Conservation (phyloP, 2,113 vertebrate genomes). For the Lepus europaeus region DNA sequence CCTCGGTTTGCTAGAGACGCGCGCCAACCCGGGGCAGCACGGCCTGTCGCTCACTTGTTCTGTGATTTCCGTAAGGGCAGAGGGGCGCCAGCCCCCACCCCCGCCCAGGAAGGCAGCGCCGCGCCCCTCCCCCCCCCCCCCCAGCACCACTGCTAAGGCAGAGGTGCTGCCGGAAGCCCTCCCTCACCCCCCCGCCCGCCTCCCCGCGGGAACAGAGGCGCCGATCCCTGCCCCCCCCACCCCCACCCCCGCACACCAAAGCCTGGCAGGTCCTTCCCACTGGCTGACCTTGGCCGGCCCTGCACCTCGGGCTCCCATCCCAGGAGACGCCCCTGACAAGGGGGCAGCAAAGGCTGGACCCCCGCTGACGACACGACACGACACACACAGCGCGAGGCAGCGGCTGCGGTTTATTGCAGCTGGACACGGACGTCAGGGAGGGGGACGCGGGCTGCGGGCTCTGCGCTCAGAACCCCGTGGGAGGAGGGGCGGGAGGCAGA, state of each 20-base stretch:
- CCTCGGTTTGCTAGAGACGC: not conserved
- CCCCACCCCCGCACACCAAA: not conserved
- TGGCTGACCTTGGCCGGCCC: constrained; percentile 62
- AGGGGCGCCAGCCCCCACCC: no score
- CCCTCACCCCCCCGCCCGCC: not conserved
- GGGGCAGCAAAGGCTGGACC: not conserved
- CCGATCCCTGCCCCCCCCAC: not conserved
- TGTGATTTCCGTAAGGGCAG: not conserved
- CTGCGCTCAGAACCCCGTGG: not conserved
- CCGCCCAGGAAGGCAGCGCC: not conserved
- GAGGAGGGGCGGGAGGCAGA: not conserved
- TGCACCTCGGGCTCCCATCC: no score
- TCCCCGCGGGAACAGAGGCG: no score
- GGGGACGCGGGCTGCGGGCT: not conserved
- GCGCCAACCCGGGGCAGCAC: not conserved
- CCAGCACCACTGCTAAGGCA: no score
- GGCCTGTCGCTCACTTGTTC: not conserved
- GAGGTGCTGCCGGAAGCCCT: not conserved
- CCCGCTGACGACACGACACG: constrained; percentile 49
- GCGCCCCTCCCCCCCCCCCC: not conserved
- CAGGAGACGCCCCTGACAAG: no score
- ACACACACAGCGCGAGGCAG: constrained; percentile 37
- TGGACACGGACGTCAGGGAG: not conserved
- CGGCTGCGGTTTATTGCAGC: constrained; percentile 72
- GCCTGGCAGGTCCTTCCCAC: not conserved